Base-by-base conservation (phyloP, 2,113 vertebrate genomes). In the Nanorana parkeri region DNA sequence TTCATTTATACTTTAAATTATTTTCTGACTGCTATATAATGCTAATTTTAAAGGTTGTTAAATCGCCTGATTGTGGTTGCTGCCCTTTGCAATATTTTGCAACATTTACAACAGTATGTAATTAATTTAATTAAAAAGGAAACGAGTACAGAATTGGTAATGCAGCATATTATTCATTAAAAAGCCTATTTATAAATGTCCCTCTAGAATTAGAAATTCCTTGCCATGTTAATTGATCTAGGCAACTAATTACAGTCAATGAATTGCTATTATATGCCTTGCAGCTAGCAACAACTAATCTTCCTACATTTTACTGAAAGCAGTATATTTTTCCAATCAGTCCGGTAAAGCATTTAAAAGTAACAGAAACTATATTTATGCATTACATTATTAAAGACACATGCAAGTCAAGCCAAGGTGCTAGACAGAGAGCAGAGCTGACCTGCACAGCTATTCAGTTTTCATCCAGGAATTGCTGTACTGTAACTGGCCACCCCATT, bases 201-300 rank as follows among this genome's bases (percentile, higher is more conserved):
- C 65, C 77, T 58, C 23, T 67, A 68, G 77, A 78, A 55, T 78
- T 78, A 55, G 61, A 41, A 51, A 55, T 67, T 68, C 10, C 54
- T 68, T 41, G 24, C 54, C 19, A 79, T 36, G 77, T 36, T 79
- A 79, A 56, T 77, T 77, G 60, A 77, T 77, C 6, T 41, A 79
- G 47, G 65, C 51, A 79, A 79, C 64, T 68, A 68, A 68, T 79
- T 79, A 79, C 26, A 79, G 26, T 56, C 51, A 79, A 79, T 79
- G 56, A 32, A 58, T 56, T 32, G 77, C 77, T 68, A 78, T 58
- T 17, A 41, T 58, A 58, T 60, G 52, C 28, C 32, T 60, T 75
- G 17, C 26, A 23, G 26, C 17, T 20, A 58, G 24, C 19, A 73
- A 16, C 29, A 73, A 16, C 29, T 41, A 61, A 60, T 60, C 19